phyloP scores from a whole-genome alignment of 2,888 invertebrate genomes.

The Plagodis dolabraria region DNA sequence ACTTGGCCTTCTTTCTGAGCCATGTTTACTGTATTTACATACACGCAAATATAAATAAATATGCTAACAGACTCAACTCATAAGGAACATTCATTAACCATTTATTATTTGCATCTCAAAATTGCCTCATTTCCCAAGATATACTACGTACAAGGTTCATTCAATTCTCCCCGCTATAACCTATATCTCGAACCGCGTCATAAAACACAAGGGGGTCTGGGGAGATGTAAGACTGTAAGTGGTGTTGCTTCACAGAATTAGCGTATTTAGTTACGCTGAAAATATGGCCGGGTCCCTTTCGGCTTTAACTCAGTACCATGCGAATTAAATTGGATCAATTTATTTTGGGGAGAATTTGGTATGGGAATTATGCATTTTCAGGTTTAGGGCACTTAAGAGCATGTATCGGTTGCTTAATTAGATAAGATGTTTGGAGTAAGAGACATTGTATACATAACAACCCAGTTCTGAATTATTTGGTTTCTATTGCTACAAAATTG shows the following conservation, averaged over 20 bases:
- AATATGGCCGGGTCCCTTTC: slow-evolving; percentile 38
- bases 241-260: slow-evolving; percentile 45
- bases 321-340: slow-evolving; percentile 35
- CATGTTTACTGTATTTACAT: too few relatives aligned
- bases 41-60: too few relatives aligned
- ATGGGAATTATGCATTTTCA: not conserved
- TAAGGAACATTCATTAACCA: too few relatives aligned
- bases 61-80: too few relatives aligned
- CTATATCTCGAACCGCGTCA: slow-evolving; percentile 17
- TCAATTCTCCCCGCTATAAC: slow-evolving; percentile 16
- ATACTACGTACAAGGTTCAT: not conserved
- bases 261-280: slow-evolving; percentile 43
- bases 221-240: slow-evolving; percentile 35
- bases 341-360: slow-evolving; percentile 20
- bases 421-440: too few relatives aligned
- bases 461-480: too few relatives aligned
- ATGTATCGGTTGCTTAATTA: too few relatives aligned
- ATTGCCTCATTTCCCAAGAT: not conserved
- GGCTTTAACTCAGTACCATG: slow-evolving; percentile 27
- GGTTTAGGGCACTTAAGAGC: not conserved
- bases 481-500: too few relatives aligned
- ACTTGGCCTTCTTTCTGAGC: too few relatives aligned
- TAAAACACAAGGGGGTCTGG: slow-evolving; percentile 26
- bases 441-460: too few relatives aligned
- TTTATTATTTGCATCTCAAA: not conserved